These are phyloP conservation scores for Lasius platythorax DNA, from an alignment of 2,888 invertebrate genomes.

Conservation along the genomic window DNA sequence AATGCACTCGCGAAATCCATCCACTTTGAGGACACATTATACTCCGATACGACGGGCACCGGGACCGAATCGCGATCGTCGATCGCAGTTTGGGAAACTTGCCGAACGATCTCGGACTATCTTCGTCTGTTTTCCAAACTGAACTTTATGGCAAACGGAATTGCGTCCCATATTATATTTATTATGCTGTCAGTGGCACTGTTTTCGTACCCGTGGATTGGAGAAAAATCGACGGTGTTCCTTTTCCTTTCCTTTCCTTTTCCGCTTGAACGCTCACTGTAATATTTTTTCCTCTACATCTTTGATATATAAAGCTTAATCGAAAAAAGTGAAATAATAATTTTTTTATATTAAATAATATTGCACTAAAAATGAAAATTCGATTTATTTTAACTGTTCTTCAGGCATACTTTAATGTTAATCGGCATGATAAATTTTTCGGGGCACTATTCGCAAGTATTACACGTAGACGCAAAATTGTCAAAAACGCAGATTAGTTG, in stretches of 20 bases:
- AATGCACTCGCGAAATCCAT: constrained; percentile 72
- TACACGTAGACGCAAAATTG: background rate
- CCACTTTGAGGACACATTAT: constrained; percentile 42
- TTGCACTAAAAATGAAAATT: background rate
- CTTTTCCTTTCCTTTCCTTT: background rate
- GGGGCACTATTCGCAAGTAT: background rate
- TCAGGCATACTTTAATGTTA: background rate
- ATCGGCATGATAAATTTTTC: background rate
- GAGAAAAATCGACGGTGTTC: background rate
- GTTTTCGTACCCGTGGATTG: constrained; percentile 2
- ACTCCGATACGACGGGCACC: constrained; percentile 47
- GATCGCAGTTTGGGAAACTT: constrained; percentile 34
- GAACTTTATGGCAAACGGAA: constrained; percentile 20
- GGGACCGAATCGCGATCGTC: constrained; percentile 49
- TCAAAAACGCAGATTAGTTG: background rate
- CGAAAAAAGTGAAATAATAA: background rate
- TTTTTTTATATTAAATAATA: background rate
- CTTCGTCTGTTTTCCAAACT: constrained; percentile 22
- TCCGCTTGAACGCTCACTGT: background rate
- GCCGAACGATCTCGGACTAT: background rate
- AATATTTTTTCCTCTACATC: background rate
- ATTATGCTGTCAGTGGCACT: constrained; percentile 11
- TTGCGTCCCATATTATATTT: constrained; percentile 15
- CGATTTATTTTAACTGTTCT: background rate
- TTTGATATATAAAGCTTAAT: background rate